Evolutionary conservation across 2,797 vertebrate genomes (phyloP).

Genomic region (Etheostoma nigrum): DNA sequence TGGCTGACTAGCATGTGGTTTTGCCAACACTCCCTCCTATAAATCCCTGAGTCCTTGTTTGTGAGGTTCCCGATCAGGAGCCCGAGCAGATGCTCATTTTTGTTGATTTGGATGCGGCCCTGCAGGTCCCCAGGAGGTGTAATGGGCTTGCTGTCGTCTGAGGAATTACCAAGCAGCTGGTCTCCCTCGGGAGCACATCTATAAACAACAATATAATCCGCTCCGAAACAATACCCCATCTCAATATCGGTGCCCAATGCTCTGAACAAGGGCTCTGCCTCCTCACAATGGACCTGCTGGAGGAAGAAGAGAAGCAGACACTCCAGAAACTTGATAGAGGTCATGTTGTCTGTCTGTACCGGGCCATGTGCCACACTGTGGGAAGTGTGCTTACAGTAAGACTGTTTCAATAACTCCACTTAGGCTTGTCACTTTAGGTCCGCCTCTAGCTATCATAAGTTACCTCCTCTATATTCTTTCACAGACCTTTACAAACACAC

Average conservation of each 20-base stretch:
- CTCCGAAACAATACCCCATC: slow-evolving; percentile 81
- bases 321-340: slow-evolving; percentile 22
- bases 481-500: slow-evolving; percentile 5
- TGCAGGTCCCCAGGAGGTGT: slow-evolving; percentile 55
- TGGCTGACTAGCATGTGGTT: slow-evolving; percentile 42
- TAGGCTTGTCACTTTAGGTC: slow-evolving; percentile 42
- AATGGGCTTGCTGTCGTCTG: neutral
- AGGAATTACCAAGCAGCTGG: slow-evolving; percentile 81
- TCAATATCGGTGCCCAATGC: slow-evolving; percentile 48
- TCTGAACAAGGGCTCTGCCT: slow-evolving; percentile 62
- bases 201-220: slow-evolving; percentile 79
- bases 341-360: slow-evolving; percentile 69
- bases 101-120: slow-evolving; percentile 61
- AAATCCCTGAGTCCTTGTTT: slow-evolving; percentile 75
- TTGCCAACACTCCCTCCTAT: slow-evolving; percentile 81
- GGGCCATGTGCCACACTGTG: slow-evolving; percentile 42
- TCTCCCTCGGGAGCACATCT: slow-evolving; percentile 57
- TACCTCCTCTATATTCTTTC: slow-evolving; percentile 50
- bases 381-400: slow-evolving; percentile 8
- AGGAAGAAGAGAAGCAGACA: slow-evolving; percentile 71
- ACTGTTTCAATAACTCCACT: slow-evolving; percentile 43
- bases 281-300: slow-evolving; percentile 47
- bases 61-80: slow-evolving; percentile 72
- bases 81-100: slow-evolving; percentile 50
- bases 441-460: slow-evolving; percentile 56